A percentile compares a stretch with the other conserved stretches of the same genome.
These are phyloP conservation scores for Silurus lanzhouensis DNA, from an alignment of 2,797 vertebrate genomes.

Conservation along the genomic window DNA sequence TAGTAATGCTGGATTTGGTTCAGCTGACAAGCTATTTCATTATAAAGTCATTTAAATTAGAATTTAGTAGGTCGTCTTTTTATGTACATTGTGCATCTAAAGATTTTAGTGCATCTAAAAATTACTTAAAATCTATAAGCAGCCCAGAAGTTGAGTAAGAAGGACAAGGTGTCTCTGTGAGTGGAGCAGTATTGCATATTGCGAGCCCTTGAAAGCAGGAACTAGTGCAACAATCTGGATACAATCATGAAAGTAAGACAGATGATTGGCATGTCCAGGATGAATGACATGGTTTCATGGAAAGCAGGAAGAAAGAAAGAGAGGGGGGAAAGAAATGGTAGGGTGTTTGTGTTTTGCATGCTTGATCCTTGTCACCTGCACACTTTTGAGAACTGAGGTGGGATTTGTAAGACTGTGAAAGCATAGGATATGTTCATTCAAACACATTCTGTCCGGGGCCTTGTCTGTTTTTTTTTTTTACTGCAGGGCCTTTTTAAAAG, in stretches of 20 bases:
- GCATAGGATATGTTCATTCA: constrained; percentile 13
- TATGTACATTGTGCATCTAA: too few relatives aligned
- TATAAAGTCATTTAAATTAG: constrained; percentile 33
- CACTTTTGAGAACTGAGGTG: not conserved
- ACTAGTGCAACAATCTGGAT: constrained; percentile 51
- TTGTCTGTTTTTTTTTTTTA: constrained; percentile 6
- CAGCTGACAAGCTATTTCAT: constrained; percentile 56
- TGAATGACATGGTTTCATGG: constrained; percentile 46
- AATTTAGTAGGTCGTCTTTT: not conserved
- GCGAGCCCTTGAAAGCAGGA: constrained; percentile 39
- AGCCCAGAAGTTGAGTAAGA: constrained; percentile 38
- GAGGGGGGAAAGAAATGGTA: not conserved
- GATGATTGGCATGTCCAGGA: constrained; percentile 37
- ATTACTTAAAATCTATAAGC: constrained; percentile 25
- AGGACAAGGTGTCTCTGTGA: constrained; percentile 40
- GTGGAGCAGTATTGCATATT: constrained; percentile 37
- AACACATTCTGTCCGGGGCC: not conserved
- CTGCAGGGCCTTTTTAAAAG: not conserved
- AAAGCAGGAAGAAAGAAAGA: constrained; percentile 4
- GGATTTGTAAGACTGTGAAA: constrained; percentile 4
- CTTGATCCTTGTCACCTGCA: constrained; percentile 40
- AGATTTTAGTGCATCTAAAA: too few relatives aligned
- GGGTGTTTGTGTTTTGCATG: constrained; percentile 9
- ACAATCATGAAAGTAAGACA: constrained; percentile 51
- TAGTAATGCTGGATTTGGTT: constrained; percentile 65